Percentiles rank a stretch among this genome's conserved stretches.
phyloP scores from a whole-genome alignment of 2,113 vertebrate species.

The Condylura cristata region DNA sequence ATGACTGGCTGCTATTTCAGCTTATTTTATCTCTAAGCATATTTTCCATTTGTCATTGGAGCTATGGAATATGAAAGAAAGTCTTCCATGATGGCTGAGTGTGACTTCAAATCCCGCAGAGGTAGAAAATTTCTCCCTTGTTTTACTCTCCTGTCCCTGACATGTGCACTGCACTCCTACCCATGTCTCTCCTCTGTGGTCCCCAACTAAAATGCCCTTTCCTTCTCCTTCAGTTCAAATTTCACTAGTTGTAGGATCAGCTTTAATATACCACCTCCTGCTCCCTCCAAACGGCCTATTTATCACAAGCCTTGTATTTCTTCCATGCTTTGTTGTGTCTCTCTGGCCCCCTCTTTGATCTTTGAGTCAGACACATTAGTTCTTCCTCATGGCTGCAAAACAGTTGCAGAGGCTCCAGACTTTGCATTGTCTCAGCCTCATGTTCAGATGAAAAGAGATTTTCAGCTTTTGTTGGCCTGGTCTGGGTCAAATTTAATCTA shows the following conservation, averaged over 20 bases:
- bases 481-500: not conserved
- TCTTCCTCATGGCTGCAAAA: conserved; percentile 10
- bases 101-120: not conserved
- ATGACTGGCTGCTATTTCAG: not conserved
- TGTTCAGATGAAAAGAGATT: not conserved
- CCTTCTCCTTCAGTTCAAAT: too few relatives aligned
- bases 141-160: too few relatives aligned
- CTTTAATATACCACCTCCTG: not conserved
- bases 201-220: not conserved
- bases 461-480: not conserved
- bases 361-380: not conserved
- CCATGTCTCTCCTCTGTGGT: not conserved
- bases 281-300: not conserved
- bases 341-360: not conserved
- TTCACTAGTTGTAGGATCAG: not conserved
- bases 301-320: not conserved
- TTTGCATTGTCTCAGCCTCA: not conserved
- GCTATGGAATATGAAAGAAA: not conserved
- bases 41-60: not conserved
- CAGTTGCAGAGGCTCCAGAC: not conserved
- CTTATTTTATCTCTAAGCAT: not conserved
- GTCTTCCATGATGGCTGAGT: not conserved
- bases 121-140: too few relatives aligned
- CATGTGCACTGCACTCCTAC: not conserved
- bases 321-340: not conserved